phyloP scores from a whole-genome alignment of 1,140 invertebrate species.

The Reticulitermes speratus region DNA sequence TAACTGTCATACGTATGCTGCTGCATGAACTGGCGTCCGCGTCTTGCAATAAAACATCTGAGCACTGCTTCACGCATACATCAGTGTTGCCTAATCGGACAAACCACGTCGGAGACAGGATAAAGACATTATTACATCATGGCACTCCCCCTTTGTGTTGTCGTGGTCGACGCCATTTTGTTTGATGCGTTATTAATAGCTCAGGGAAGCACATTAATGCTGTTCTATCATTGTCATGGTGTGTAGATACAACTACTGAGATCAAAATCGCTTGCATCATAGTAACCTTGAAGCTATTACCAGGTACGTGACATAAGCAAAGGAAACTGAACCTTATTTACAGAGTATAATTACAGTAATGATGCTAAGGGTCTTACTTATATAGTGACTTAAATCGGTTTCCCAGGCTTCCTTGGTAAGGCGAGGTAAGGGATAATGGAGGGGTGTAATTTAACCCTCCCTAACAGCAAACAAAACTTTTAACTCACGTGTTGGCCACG shows the following conservation, averaged over 20 bases:
- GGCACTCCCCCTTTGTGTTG: background rate
- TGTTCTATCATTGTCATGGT: background rate
- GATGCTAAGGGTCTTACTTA: background rate
- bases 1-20: background rate
- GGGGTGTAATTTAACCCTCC: slow-evolving; percentile 16
- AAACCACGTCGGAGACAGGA: background rate
- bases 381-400: background rate
- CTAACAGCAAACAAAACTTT: slow-evolving; percentile 7
- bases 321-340: background rate
- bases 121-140: slow-evolving; percentile 28
- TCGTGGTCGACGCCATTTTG: slow-evolving; percentile 31
- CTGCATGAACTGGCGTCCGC: background rate
- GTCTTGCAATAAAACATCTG: no score
- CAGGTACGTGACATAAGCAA: background rate
- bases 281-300: background rate
- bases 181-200: slow-evolving; percentile 33
- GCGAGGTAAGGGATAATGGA: background rate
- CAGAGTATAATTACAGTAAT: slow-evolving; percentile 10
- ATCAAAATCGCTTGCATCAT: slow-evolving; percentile 23
- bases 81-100: slow-evolving; percentile 7
- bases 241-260: background rate
- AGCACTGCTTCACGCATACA: background rate
- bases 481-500: slow-evolving; percentile 22
- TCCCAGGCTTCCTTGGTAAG: background rate
- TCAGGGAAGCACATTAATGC: slow-evolving; percentile 22